These are phyloP conservation scores for Apeira syringaria DNA, from an alignment of 2,888 invertebrate species.

Conservation along the genomic window DNA sequence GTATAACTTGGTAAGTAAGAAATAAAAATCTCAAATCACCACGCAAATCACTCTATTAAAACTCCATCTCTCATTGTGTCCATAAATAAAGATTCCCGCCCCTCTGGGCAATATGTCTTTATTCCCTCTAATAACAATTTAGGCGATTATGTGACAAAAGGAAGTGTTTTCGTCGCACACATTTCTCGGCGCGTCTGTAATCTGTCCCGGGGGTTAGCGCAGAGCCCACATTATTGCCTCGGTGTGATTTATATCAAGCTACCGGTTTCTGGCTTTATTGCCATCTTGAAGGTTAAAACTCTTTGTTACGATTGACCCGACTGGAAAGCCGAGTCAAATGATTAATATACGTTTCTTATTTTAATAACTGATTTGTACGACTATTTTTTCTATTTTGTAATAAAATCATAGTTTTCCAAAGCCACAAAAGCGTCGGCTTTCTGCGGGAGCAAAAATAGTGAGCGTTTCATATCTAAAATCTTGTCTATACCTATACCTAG, in stretches of 20 bases:
- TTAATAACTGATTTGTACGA: no score
- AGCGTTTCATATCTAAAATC: no score
- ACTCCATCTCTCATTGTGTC: conserved; percentile 68
- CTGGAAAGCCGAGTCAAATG: conserved; percentile 3
- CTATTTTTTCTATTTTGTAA: no score
- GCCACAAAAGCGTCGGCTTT: no score
- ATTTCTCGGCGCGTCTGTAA: conserved; percentile 43
- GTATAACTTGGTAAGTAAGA: no score
- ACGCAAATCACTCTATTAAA: conserved; percentile 72
- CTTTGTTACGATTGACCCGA: conserved; percentile 15
- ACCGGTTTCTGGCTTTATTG: conserved; percentile 53
- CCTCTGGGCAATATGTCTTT: conserved; percentile 77
- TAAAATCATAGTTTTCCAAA: no score
- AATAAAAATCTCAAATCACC: conserved; percentile 43
- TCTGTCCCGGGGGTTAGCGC: conserved; percentile 54
- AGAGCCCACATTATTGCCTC: conserved; percentile 74
- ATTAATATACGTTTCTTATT: no score
- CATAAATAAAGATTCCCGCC: conserved; percentile 57
- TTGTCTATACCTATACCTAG: no score
- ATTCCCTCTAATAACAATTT: conserved; percentile 83
- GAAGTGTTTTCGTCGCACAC: conserved; percentile 71
- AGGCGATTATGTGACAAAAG: conserved; percentile 81
- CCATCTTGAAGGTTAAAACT: conserved; percentile 20
- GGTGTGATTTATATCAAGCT: conserved; percentile 74
- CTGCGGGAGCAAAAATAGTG: no score